Conservation (phyloP, 2,888 invertebrate genomes). For the Maniola hyperantus region DNA sequence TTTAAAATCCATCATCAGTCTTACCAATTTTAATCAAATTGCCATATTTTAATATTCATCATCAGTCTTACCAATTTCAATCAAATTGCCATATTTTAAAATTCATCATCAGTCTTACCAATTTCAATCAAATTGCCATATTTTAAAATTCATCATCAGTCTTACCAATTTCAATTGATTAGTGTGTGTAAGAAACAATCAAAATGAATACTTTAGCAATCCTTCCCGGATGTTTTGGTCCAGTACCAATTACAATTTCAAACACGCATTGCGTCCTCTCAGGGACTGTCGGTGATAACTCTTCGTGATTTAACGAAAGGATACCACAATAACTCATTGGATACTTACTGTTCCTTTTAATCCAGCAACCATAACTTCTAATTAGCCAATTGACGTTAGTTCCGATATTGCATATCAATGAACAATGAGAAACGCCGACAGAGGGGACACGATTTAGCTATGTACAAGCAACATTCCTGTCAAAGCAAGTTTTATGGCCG, state of each 20-base stretch:
- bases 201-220: neutral
- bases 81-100: too few species aligned
- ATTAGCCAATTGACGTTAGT: conserved; percentile 60
- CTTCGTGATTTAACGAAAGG: conserved; percentile 63
- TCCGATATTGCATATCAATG: conserved; percentile 41
- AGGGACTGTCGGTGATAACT: conserved; percentile 59
- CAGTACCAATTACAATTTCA: conserved; percentile 43
- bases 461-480: conserved; percentile 55
- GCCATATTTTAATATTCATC: too few species aligned
- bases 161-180: too few species aligned
- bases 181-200: neutral
- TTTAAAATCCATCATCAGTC: too few species aligned
- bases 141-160: too few species aligned
- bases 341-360: conserved; percentile 59
- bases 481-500: conserved; percentile 33
- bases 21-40: too few species aligned
- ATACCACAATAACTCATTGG: conserved; percentile 52
- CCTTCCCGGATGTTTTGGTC: conserved; percentile 30
- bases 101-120: too few species aligned
- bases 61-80: too few species aligned
- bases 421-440: conserved; percentile 40
- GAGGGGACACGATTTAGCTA: conserved; percentile 49
- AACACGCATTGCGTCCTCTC: conserved; percentile 44
- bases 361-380: conserved; percentile 68
- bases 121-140: too few species aligned